phyloP scores from a whole-genome alignment of 2,888 invertebrate genomes.

The Pachliopta kotzebuea region DNA sequence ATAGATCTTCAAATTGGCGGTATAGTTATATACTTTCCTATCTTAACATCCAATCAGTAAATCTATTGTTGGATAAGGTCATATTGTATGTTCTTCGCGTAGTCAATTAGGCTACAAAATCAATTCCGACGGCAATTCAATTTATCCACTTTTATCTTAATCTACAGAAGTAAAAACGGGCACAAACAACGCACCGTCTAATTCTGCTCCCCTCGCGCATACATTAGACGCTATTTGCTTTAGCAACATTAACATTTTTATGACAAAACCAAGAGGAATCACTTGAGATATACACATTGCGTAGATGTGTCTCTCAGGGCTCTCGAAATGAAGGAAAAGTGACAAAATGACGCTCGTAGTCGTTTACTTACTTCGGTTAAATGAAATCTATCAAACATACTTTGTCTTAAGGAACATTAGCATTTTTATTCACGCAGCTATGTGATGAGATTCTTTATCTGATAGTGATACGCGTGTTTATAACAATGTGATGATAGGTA shows the following conservation, averaged over 20 bases:
- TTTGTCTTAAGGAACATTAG: no score
- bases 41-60: no score
- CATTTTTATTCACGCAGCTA: no score
- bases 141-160: conserved; percentile 49
- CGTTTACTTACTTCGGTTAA: background rate
- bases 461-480: no score
- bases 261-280: conserved; percentile 75
- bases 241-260: conserved; percentile 79
- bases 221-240: conserved; percentile 76
- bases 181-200: conserved; percentile 48
- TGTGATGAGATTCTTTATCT: no score
- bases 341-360: background rate
- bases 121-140: conserved; percentile 53
- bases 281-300: conserved; percentile 58
- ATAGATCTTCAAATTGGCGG: no score
- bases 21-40: no score
- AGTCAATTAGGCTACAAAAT: conserved; percentile 36
- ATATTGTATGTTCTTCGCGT: background rate
- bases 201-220: conserved; percentile 69
- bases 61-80: no score
- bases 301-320: conserved; percentile 26
- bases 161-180: conserved; percentile 49
- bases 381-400: no score
- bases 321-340: background rate
- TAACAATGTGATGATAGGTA: no score